Conservation (phyloP, 2,888 invertebrate genomes). For the Epinotia ramella region DNA sequence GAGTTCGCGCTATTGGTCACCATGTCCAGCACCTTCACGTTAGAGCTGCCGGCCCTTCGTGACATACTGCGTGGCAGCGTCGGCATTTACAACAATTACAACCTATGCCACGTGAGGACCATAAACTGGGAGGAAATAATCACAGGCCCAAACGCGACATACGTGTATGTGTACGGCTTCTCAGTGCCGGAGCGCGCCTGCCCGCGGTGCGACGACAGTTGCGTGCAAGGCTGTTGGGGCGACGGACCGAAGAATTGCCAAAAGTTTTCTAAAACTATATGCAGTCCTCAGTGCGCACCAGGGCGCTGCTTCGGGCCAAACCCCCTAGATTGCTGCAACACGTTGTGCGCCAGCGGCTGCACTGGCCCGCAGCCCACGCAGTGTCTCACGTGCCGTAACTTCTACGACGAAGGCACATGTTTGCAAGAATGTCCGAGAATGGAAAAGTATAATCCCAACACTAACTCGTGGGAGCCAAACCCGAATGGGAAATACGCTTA, state of each 20-base stretch:
- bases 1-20: conserved; percentile 95
- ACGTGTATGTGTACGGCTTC: conserved; percentile 93
- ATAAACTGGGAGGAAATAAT: conserved; percentile 98
- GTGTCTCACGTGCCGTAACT: conserved; percentile 98
- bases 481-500: conserved; percentile 98
- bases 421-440: conserved; percentile 98
- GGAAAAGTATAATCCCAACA: conserved; percentile 96
- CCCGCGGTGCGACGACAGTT: conserved; percentile 90
- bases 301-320: conserved; percentile 97
- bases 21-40: conserved; percentile 93
- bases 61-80: conserved; percentile 97
- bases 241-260: conserved; percentile 97
- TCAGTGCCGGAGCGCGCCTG: conserved; percentile 93
- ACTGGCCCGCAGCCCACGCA: conserved; percentile 97
- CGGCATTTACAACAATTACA: conserved; percentile 96
- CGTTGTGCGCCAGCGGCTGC: conserved; percentile 99
- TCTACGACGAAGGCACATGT: conserved; percentile 98
- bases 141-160: conserved; percentile 89
- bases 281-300: conserved; percentile 97
- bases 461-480: conserved; percentile 96
- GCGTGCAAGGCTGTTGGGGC: conserved; percentile 97
- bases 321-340: conserved; percentile 97
- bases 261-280: conserved; percentile 96
- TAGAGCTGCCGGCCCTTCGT: conserved; percentile 94
- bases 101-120: conserved; percentile 96